A percentile compares a stretch with the other conserved stretches of the same genome.
phyloP scores from a whole-genome alignment of 2,113 vertebrate species.

The Oncorhynchus tshawytscha region DNA sequence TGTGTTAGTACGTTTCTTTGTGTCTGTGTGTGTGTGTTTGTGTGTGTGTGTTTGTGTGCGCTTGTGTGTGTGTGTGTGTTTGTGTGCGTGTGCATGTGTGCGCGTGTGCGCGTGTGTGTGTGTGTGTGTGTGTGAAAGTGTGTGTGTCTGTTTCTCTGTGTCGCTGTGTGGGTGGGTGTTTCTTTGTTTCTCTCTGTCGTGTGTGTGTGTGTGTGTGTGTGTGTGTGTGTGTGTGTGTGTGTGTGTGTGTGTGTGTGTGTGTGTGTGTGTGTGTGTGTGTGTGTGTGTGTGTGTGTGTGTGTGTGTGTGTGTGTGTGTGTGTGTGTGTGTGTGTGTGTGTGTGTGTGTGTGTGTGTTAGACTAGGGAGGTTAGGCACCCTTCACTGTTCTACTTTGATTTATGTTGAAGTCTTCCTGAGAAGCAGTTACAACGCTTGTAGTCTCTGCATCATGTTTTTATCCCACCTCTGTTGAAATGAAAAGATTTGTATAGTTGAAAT shows the following conservation, averaged over 20 bases:
- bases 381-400: constrained; percentile 29
- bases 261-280: constrained; percentile 13
- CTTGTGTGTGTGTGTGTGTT: constrained; percentile 6
- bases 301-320: constrained; percentile 9
- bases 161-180: not conserved
- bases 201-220: no score
- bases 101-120: constrained; percentile 10
- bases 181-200: no score
- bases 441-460: constrained; percentile 5
- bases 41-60: constrained; percentile 10
- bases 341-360: not conserved
- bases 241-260: not conserved
- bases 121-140: not conserved
- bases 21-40: not conserved
- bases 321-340: not conserved
- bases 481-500: constrained; percentile 19
- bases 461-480: constrained; percentile 11
- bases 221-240: no score
- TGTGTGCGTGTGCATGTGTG: constrained; percentile 12
- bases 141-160: not conserved
- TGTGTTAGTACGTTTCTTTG: no score
- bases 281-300: constrained; percentile 11
- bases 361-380: constrained; percentile 40
- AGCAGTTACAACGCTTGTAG: constrained; percentile 15
- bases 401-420: constrained; percentile 51